Base-by-base conservation (phyloP, 1,140 invertebrate species). In the Hyles vespertilio region DNA sequence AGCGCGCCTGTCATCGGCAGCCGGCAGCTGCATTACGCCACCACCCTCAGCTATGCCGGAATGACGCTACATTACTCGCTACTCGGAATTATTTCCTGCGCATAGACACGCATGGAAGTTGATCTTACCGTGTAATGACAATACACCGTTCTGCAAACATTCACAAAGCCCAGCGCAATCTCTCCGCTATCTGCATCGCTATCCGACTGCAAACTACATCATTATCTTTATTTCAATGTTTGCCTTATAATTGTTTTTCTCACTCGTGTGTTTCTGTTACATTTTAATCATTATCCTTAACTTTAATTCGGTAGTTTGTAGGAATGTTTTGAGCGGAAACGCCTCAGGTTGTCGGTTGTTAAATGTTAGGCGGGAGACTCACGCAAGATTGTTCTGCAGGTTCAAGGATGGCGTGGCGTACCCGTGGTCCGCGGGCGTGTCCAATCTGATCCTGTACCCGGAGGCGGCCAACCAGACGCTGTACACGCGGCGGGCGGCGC, bases 391-490 rank as follows among this genome's bases (percentile, higher is more conserved):
- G 56, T 61, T 56, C 60, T 65, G n/a, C 90, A 95, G 94, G 94
- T 94, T 92, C 73, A 95, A 95, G 89, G 93, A 94, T 71, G 92
- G 92, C 51, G 90, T 91, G 49, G 89, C 93, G n/a, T 95, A 95
- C 79, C 94, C 94, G 2, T 95, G 94, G 94, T 92, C 93, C 3
- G 89, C 91, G 40, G 91, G 90, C 3, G 89, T 91, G 51, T 94
- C 93, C 8, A 91, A 91, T 64, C 90, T 95, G 65, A 94, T 95
- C 63, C 80, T 95, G 56, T 94, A 94, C 77, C 93, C 94, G 0
- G 93, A 94, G 80, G 94, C 93, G 48, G 93, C 92, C 48, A 95
- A 95, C 85, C 94, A 95, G 83, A 95, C 94, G 32, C 91, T 95
- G 72, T 95, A 94, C 89, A 93, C 93, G n/a, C 90, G 91, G 55